Base-by-base conservation (phyloP, 1,140 invertebrate species). In the Myzus persicae region DNA sequence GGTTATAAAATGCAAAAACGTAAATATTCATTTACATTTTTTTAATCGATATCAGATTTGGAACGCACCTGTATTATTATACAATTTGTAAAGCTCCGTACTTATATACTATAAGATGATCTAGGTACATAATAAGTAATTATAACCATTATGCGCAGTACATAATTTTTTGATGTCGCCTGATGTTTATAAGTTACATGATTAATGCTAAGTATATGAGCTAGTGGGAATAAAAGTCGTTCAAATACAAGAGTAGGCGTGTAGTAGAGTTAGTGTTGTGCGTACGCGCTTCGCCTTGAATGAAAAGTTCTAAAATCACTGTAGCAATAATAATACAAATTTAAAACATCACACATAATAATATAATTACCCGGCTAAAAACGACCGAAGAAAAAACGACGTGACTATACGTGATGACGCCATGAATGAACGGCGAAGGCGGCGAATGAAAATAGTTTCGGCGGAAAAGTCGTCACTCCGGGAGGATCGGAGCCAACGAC, bases 381-480 rank as follows among this genome's bases (percentile, higher is more conserved):
- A 38, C 36, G 48, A 89, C 22, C 3, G 36, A 38, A 8, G 51
- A 54, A 82, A 82, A 67, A 67, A n/a, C 59, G 31, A 67, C 1
- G 14, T 9, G 26, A 31, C 26, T 31, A 59, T 59, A 91, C 51
- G 90, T 22, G 90, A 82, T 82, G 91, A 82, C 91, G 91, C 59
- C n/a, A 44, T 92, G 91, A 82, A 92, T 92, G 91, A 92, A 92
- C n/a, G 24, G 11, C 31, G 90, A 67, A n/a, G 40, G 31, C 91
- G 54, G 59, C 54, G 76, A 46, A 82, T 92, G 91, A 81, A 92
- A 92, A 92, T 92, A 92, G 91, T 92, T 91, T 44, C 22, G 67
- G n/a, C 36, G 26, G 76, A 48, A 91, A 92, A 92, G 42, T 92
- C 91, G 40, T 81, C 91, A 92, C 42, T 76, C 42, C 44, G n/a